Percentiles rank a stretch among this genome's conserved stretches.
Conservation (phyloP, 2,113 vertebrate genomes). For the Geococcyx californianus region DNA sequence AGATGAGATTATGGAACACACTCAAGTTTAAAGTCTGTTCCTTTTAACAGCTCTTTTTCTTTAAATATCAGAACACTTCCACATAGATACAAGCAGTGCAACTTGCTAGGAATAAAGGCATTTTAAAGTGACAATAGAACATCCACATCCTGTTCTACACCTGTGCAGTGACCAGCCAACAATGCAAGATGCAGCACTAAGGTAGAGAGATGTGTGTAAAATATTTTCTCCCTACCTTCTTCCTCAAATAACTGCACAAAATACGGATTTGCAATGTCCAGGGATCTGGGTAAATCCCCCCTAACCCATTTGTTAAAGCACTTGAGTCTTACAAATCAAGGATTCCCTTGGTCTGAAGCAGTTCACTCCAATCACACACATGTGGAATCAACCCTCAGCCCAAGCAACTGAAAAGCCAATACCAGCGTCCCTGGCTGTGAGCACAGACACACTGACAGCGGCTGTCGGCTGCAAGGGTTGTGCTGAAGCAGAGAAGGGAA, state of each 20-base stretch:
- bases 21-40: background rate
- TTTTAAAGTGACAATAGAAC: background rate
- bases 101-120: background rate
- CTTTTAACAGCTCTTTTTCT: background rate
- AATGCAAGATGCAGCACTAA: background rate
- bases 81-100: background rate
- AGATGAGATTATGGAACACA: background rate
- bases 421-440: accelerated
- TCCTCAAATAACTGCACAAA: background rate
- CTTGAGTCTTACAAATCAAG: background rate
- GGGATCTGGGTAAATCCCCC: background rate
- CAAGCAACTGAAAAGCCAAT: accelerated
- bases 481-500: background rate
- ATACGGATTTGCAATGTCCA: accelerated
- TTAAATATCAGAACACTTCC: background rate
- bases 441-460: accelerated
- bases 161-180: background rate
- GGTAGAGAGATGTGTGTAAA: accelerated
- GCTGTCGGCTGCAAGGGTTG: background rate
- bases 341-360: background rate
- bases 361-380: too few species aligned
- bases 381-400: background rate
- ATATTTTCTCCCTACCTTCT: background rate
- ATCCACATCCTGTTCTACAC: background rate
- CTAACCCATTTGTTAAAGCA: background rate